Evolutionary conservation across 2,888 invertebrate genomes (phyloP), one percentile per base, ranked within the genome.

Genomic region (Drosophila anomalata): DNA sequence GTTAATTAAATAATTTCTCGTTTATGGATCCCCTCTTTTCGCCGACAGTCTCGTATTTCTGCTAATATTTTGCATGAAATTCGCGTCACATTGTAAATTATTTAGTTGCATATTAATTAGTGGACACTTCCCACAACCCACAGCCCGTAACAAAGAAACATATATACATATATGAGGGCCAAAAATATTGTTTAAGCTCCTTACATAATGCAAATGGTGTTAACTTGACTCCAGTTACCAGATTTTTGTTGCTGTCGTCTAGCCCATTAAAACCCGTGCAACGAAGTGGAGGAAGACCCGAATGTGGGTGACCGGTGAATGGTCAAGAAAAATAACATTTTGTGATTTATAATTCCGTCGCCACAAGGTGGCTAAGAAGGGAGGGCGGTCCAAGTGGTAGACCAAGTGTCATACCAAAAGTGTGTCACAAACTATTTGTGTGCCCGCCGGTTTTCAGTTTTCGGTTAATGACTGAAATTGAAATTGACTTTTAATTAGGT

Each of bases 31-130:
- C 5, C 36, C 24, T 7, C 14, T 8, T 12, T 31, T 31, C 6
- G 17, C 6, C 24, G 33, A 42, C 14, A n/a, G 33, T 44, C 47
- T 61, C 46, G 20, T 24, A 57, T 63, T 60, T 66, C 53, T 22
- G 56, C 65, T 67, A 59, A 22, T 50, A 53, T 61, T 71, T 63
- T 65, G 53, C 52, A 70, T 74, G 61, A 56, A 76, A 77, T 72
- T 76, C 76, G 73, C 73, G 61, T 62, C 78, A 73, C 75, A 75
- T 63, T 69, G 53, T 70, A 72, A 76, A 60, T 78, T 73, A 83
- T 83, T 72, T 74, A 68, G 71, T 72, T 78, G 84, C 78, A 84
- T 81, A 75, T 78, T 76, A 77, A 78, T 80, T 77, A 65, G 71
- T 73, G 69, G 55, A 57, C 56, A 73, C 59, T 72, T 71, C 63